A percentile compares a stretch with the other conserved stretches of the same genome.
Evolutionary conservation across 2,797 vertebrate species (phyloP).

Genomic region (Melanotaenia pygmaea): DNA sequence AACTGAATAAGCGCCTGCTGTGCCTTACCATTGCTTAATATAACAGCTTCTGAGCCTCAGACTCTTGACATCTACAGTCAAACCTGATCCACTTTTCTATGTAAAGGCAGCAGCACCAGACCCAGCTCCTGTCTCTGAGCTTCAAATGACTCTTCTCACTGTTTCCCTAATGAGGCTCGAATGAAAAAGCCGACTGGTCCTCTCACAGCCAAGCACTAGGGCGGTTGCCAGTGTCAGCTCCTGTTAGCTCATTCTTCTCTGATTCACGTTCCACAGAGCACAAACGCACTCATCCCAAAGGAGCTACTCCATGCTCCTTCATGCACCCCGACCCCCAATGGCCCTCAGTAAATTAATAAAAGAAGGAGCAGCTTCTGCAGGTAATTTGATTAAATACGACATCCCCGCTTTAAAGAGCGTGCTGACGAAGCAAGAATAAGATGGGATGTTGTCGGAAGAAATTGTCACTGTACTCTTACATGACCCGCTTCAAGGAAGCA

Average conservation of each 20-base stretch:
- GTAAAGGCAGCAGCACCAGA: conserved; percentile 47
- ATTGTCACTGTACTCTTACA: conserved; percentile 73
- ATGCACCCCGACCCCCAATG: conserved; percentile 35
- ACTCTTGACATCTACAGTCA: conserved; percentile 59
- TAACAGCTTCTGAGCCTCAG: conserved; percentile 52
- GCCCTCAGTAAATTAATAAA: conserved; percentile 81
- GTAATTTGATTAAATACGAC: conserved; percentile 85
- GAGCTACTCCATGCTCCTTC: conserved; percentile 68
- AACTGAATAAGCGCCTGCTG: conserved; percentile 43
- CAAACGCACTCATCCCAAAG: conserved; percentile 74
- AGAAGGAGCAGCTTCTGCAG: conserved; percentile 72
- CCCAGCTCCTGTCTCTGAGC: conserved; percentile 56
- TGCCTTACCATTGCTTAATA: conserved; percentile 36
- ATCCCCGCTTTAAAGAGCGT: conserved; percentile 77
- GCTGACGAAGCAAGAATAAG: conserved; percentile 80
- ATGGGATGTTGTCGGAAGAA: conserved; percentile 73
- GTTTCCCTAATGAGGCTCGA: conserved; percentile 74
- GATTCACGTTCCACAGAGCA: conserved; percentile 72
- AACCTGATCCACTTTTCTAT: conserved; percentile 45
- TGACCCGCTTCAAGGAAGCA: conserved; percentile 61
- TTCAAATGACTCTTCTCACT: conserved; percentile 69
- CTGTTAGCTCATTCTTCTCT: conserved; percentile 74
- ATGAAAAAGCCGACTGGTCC: conserved; percentile 72
- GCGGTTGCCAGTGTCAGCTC: conserved; percentile 78
- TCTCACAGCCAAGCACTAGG: conserved; percentile 62